These are phyloP conservation scores for Cynaeus angustus DNA, from an alignment of 2,888 invertebrate genomes.

Conservation along the genomic window DNA sequence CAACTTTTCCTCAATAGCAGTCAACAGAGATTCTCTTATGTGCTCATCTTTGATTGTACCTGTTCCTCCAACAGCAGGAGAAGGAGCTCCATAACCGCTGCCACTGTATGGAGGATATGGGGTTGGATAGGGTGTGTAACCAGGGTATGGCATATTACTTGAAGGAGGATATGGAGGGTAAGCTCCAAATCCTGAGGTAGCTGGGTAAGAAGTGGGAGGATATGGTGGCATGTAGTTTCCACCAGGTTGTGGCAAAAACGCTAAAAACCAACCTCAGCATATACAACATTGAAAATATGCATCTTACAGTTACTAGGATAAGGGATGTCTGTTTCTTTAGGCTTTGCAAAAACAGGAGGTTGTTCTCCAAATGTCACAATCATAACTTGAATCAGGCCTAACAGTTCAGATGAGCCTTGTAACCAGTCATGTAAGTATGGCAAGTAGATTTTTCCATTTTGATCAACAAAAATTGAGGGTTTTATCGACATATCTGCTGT, in stretches of 20 bases:
- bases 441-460: conserved; percentile 95
- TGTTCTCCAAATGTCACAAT: conserved; percentile 94
- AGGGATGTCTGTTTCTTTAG: conserved; percentile 73
- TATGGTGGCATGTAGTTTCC: conserved; percentile 60
- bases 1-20: conserved; percentile 96
- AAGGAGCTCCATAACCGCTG: conserved; percentile 57
- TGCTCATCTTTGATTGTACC: conserved; percentile 97
- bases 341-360: conserved; percentile 93
- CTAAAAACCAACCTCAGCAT: conserved; percentile 59
- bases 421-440: conserved; percentile 98
- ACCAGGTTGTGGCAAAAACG: conserved; percentile 71
- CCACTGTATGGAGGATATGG: conserved; percentile 57
- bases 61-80: conserved; percentile 71
- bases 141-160: conserved; percentile 56
- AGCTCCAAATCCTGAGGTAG: conserved; percentile 45
- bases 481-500: conserved; percentile 97
- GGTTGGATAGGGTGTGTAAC: conserved; percentile 53
- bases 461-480: conserved; percentile 94
- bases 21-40: conserved; percentile 92
- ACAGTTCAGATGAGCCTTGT: conserved; percentile 87
- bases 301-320: conserved; percentile 74
- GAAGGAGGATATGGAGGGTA: conserved; percentile 53
- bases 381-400: conserved; percentile 93
- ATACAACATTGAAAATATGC: neutral
- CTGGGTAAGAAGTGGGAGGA: conserved; percentile 54